Base-by-base conservation (phyloP, 2,888 invertebrate genomes). In the Drosophila borborema region DNA sequence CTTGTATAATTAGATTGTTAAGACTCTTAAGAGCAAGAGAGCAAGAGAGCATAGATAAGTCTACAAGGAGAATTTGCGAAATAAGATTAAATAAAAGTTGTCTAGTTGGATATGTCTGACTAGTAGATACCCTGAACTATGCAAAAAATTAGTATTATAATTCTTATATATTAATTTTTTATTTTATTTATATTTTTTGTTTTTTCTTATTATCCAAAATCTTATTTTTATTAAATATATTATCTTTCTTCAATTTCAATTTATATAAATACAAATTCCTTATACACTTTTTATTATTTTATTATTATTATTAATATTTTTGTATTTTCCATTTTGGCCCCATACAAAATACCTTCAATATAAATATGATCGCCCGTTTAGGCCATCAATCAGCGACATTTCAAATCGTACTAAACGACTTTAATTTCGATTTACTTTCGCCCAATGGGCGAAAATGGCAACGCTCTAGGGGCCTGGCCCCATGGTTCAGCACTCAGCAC, bases 361-460 rank as follows among this genome's bases (percentile, higher is more conserved):
- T 4, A 28, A n/a, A 48, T 16, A 31, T 10, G 49, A 3, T 6
- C 8, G 12, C 10, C 31, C 49, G n/a, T 10, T 49, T 31, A 2
- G 49, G 49, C 31, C 31, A 49, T 10, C 31, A 31, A 12, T n/a
- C n/a, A 51, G 10, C n/a, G 31, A 51, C 36, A 51, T 20, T 38
- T 54, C 0, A 23, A 40, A 23, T 28, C 23, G 20, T 20, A 38
- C 18, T 34, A 34, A 40, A 45, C 6, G n/a, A 28, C 43, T 45
- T 59, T 36, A 59, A 61, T 67, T 63, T 53, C 56, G 20, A 51
- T 49, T 77, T 55, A 82, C 89, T 87, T 82, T 82, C 82, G 88
- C 88, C 65, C 76, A 85, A 65, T 72, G 61, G 72, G 53, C 63
- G 63, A 69, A 40, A 20, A 53, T 59, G 67, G 49, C 58, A 64